Evolutionary conservation across 2,888 invertebrate species (phyloP), one percentile per base, ranked within the genome.

Genomic region (Amphiduros pacificus): DNA sequence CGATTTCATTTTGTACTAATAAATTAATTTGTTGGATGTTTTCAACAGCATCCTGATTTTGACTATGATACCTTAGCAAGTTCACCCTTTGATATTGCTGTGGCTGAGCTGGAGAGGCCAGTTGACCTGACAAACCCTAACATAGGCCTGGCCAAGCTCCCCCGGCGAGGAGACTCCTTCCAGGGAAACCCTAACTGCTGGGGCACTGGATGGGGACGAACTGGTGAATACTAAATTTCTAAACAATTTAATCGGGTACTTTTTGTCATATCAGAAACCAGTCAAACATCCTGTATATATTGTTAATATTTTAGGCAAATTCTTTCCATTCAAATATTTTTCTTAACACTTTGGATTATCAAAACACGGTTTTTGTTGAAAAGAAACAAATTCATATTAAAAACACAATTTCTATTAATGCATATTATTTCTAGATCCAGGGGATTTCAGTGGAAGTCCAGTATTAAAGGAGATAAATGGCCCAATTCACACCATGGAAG

Each of bases 191-290:
- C 68, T n/a, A 58, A 59, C 20, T 67, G 67, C 51, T 65, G 61
- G 61, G 63, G 63, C 29, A 55, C 60, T 36, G 67, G 67, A 2
- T 67, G 67, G 67, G 67, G 67, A 32, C 17, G 64, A 20, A 29
- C 26, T 27, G 44, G 56, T 56, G 48, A 55, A 24, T 24, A 27
- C 5, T n/a, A n/a, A n/a, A n/a, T n/a, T n/a, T n/a, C n/a, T n/a
- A n/a, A n/a, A n/a, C n/a, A n/a, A n/a, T n/a, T n/a, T n/a, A n/a
- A n/a, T n/a, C n/a, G n/a, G n/a, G n/a, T n/a, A n/a, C n/a, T n/a
- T n/a, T n/a, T n/a, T n/a, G n/a, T n/a, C n/a, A n/a, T n/a, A n/a
- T n/a, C n/a, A n/a, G n/a, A n/a, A n/a, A n/a, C n/a, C n/a, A n/a
- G n/a, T n/a, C n/a, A n/a, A n/a, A n/a, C n/a, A n/a, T n/a, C n/a